Evolutionary conservation across 2,888 invertebrate species (phyloP), one percentile per base, ranked within the genome.

Genomic region (Drosophila merina): DNA sequence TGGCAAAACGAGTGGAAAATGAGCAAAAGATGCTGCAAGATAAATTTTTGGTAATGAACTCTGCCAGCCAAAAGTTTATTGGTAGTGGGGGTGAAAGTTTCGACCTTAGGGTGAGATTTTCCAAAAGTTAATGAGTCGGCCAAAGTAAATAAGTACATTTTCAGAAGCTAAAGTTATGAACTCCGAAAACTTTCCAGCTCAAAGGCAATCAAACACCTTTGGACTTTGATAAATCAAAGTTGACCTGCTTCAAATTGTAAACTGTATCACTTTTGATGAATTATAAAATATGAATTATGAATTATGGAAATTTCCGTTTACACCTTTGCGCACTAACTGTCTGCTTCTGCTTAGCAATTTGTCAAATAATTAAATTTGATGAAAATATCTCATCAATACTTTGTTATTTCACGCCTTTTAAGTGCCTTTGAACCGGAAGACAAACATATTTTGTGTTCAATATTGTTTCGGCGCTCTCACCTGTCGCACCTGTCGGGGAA

Each of bases 1-100:
- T 75, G 79, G 73, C 75, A 79, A 83, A 78, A 72, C 68, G 73
- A 79, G 78, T 76, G 72, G 73, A 74, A 83, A 79, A 81, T 71
- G 77, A 59, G 71, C 52, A 44, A 54, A 77, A 58, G 77, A 66
- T 68, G 67, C 56, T 62, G 14, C 10, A 40, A 54, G 59, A 58
- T 67, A 73, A 66, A 67, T 56, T 76, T 63, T 79, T 71, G 73
- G 73, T 79, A 75, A 82, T 80, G 66, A 86, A 83, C 75, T 87
- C 79, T 69, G 50, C 6, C 31, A 40, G 73, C 50, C 63, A 77
- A 84, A 42, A 76, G 72, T 81, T 86, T 75, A 48, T 55, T 64
- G 69, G 72, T 59, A 50, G 60, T 60, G 60, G 40, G 14, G 14
- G 40, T 8, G n/a, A 82, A 82, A 77, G 72, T 79, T 77, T 67